Base-by-base conservation (phyloP, 2,888 invertebrate genomes). In the Pheosia gnoma region DNA sequence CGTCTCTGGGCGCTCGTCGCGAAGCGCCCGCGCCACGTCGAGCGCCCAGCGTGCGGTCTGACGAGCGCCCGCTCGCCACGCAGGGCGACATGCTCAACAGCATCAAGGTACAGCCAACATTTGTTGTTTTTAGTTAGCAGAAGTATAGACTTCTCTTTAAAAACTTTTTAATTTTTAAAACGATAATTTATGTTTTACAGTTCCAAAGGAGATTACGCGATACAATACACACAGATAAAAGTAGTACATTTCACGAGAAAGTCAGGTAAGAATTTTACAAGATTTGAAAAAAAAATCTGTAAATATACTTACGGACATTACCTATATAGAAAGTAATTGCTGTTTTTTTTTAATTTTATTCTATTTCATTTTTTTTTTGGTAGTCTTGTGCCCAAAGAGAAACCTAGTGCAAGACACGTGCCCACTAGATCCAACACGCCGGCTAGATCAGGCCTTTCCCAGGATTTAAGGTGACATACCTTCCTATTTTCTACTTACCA, bases 1-100 rank as follows among this genome's bases (percentile, higher is more conserved):
- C 85, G 49, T 91, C 91, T 0, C 68, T 93, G 2, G 91, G 89
- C 1, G 91, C 92, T 0, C 79, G 84, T 0, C 81, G 88, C 0
- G 87, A 87, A 0, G 89, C 92, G 0, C 84, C 89, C 1, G 60
- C 69, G 6, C 79, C 81, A 0, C 80, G 80, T 43, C 79, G 80
- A 3, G 87, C 91, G 5, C 87, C 89, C 5, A 90, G 89, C 38
- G 89, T 89, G 13, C 85, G 89, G 0, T 93, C 93, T 0, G 93
- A 93, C 59, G 91, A 92, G 60, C 82, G 90, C 0, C 84, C 87
- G 0, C 61, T 85, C 4, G 91, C 92, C 3, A 94, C 95, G 3
- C 95, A 95, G 74, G 95, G 95, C 4, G 95, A 95, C 67, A 88
- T 94, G 83, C 87, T 95, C 13, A 95, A 95, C 88, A 89, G 91